Conservation (phyloP, 2,797 vertebrate species). For the Rhynchonycteris naso region DNA sequence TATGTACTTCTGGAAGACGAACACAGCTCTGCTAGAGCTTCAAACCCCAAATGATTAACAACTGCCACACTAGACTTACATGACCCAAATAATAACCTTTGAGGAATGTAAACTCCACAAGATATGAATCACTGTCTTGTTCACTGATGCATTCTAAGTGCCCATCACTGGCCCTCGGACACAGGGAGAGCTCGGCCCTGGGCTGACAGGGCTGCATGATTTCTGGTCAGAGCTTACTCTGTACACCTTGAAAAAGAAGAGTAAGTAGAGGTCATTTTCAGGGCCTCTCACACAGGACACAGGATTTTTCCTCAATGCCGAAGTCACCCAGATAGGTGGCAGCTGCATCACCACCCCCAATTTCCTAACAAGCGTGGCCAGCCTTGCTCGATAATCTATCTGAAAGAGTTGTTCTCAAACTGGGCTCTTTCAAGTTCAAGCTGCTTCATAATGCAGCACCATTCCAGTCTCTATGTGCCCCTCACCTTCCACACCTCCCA, state of each 20-base stretch:
- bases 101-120: not conserved
- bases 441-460: not conserved
- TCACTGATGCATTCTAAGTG: not conserved
- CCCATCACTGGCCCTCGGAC: not conserved
- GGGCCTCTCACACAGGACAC: not conserved
- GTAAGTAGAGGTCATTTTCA: not conserved
- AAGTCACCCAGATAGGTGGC: not conserved
- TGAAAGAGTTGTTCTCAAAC: conserved; percentile 8
- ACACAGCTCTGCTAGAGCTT: not conserved
- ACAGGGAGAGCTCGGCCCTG: not conserved
- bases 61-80: not conserved
- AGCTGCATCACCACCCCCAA: not conserved
- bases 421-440: not conserved
- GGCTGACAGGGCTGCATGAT: not conserved
- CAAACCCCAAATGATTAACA: conserved; percentile 4
- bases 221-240: conserved; percentile 26
- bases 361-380: not conserved
- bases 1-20: not conserved
- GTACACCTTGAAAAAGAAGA: not conserved
- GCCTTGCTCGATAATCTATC: not conserved
- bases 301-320: not conserved
- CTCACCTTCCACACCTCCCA: not conserved
- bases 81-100: not conserved
- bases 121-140: not conserved
- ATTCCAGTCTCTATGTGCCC: not conserved